Conservation (phyloP, 1,140 invertebrate species). For the Saxidomus purpurata region DNA sequence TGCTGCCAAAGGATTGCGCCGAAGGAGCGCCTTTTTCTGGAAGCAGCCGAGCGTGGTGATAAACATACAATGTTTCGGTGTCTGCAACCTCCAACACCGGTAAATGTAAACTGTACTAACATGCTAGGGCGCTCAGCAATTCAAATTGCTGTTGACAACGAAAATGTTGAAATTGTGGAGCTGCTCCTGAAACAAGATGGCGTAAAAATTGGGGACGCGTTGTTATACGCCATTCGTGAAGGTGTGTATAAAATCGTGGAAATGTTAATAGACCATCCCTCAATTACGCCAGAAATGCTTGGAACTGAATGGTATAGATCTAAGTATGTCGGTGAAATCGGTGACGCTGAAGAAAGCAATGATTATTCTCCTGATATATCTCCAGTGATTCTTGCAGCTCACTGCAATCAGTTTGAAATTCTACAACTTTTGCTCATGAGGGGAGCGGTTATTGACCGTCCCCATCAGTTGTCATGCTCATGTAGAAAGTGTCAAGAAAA, state of each 20-base stretch:
- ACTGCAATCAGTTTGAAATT: conserved; percentile 86
- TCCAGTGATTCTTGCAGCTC: conserved; percentile 85
- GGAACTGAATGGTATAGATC: conserved; percentile 81
- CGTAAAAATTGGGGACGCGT: conserved; percentile 85
- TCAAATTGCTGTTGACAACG: conserved; percentile 86
- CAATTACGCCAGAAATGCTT: conserved; percentile 81
- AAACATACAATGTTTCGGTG: conserved; percentile 87
- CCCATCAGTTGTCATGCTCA: conserved; percentile 89
- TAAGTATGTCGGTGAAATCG: conserved; percentile 67
- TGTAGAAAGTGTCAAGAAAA: conserved; percentile 88
- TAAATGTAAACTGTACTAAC: conserved; percentile 89
- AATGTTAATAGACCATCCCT: conserved; percentile 89
- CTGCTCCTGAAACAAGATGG: conserved; percentile 82
- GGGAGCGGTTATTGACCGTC: conserved; percentile 86
- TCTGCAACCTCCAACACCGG: conserved; percentile 85
- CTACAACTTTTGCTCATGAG: conserved; percentile 84
- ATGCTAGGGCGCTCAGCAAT: conserved; percentile 88
- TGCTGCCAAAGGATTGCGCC: conserved; percentile 85
- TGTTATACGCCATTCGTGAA: conserved; percentile 86
- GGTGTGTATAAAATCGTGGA: conserved; percentile 89
- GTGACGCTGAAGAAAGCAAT: conserved; percentile 77
- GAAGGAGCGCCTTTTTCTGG: conserved; percentile 87
- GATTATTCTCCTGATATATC: conserved; percentile 85
- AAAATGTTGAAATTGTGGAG: conserved; percentile 85
- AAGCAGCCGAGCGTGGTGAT: conserved; percentile 88